A percentile compares a stretch with the other conserved stretches of the same genome.
phyloP scores from a whole-genome alignment of 2,888 invertebrate genomes.

The Ectobius pallidus region DNA sequence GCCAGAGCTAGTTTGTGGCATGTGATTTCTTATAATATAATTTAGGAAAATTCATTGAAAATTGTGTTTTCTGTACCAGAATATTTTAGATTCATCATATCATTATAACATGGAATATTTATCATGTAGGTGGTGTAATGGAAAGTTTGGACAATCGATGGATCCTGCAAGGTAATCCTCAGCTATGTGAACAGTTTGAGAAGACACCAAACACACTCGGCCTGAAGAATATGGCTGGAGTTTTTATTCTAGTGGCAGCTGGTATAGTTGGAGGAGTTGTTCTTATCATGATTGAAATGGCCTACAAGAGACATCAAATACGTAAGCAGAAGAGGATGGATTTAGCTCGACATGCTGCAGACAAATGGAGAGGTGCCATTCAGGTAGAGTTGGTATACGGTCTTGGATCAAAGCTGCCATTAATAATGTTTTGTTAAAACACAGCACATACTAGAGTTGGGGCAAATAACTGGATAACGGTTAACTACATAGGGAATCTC shows the following conservation, averaged over 20 bases:
- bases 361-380: slow-evolving; percentile 94
- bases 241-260: slow-evolving; percentile 96
- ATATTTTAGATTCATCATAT: no score
- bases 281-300: slow-evolving; percentile 95
- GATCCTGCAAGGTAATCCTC: slow-evolving; percentile 88
- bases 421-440: no score
- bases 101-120: no score
- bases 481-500: no score
- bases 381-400: slow-evolving; percentile 85
- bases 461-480: no score
- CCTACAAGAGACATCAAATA: slow-evolving; percentile 96
- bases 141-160: slow-evolving; percentile 94
- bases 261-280: slow-evolving; percentile 96
- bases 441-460: no score
- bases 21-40: no score
- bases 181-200: slow-evolving; percentile 87
- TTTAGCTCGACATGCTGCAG: slow-evolving; percentile 92
- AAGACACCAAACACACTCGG: slow-evolving; percentile 98
- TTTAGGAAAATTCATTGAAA: no score
- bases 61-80: no score
- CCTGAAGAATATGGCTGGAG: slow-evolving; percentile 98
- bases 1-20: no score
- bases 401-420: no score
- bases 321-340: slow-evolving; percentile 95
- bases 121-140: slow-evolving; percentile 98